Conservation (phyloP, 2,888 invertebrate species). For the Apantesis nais region DNA sequence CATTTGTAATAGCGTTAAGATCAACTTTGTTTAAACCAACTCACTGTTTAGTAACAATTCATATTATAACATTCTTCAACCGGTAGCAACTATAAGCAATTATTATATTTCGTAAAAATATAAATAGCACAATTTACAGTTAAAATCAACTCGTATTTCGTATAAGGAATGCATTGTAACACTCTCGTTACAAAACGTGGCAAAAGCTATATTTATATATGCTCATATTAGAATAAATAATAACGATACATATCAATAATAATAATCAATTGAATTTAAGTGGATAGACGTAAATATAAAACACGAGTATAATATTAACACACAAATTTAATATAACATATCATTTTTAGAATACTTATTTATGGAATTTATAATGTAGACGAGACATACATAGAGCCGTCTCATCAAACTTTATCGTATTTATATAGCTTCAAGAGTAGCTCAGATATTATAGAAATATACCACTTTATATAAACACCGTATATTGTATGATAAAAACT, state of each 20-base stretch:
- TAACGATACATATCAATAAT: conserved; percentile 21
- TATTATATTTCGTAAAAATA: conserved; percentile 38
- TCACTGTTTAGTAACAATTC: conserved; percentile 26
- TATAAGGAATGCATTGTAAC: conserved; percentile 17
- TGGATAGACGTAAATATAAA: conserved; percentile 11
- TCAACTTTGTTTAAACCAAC: conserved; percentile 37
- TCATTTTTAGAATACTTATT: neutral
- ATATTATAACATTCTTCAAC: conserved; percentile 29
- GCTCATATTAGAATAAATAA: conserved; percentile 8
- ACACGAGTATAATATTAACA: neutral
- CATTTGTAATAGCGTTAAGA: conserved; percentile 41
- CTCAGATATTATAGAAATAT: conserved; percentile 10
- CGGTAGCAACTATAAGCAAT: conserved; percentile 27
- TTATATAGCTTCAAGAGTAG: conserved; percentile 9
- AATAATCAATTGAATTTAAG: conserved; percentile 6
- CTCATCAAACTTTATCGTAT: neutral
- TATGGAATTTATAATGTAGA: neutral
- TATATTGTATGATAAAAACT: neutral
- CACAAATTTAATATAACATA: neutral
- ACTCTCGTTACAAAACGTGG: conserved; percentile 33
- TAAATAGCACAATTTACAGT: conserved; percentile 25
- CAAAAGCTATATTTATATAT: conserved; percentile 23
- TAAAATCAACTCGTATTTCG: conserved; percentile 8
- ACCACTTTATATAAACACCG: conserved; percentile 3
- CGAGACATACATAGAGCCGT: neutral